Conservation (phyloP, 2,113 vertebrate genomes). For the Mormyrus iriodes region DNA sequence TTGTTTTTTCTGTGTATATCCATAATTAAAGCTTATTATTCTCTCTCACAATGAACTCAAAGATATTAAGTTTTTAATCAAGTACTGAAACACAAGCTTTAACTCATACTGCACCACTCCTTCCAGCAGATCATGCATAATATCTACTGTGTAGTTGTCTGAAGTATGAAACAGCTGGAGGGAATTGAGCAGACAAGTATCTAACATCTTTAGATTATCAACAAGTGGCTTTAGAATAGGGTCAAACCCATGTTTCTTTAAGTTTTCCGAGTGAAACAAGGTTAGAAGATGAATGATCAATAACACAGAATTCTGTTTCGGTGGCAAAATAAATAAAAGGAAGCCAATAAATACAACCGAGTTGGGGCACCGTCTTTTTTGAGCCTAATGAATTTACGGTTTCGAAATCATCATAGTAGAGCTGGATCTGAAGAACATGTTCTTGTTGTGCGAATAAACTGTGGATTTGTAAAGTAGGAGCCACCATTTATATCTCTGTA, state of each 20-base stretch:
- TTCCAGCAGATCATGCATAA: slow-evolving; percentile 29
- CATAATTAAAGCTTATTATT: slow-evolving; percentile 25
- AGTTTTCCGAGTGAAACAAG: slow-evolving; percentile 23
- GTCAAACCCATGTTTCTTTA: slow-evolving; percentile 32
- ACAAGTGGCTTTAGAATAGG: slow-evolving; percentile 26
- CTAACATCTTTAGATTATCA: slow-evolving; percentile 25
- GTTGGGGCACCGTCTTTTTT: slow-evolving; percentile 22
- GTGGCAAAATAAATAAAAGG: slow-evolving; percentile 26
- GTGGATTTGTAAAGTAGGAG: slow-evolving; percentile 22
- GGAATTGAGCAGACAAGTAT: slow-evolving; percentile 20
- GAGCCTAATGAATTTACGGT: slow-evolving; percentile 12
- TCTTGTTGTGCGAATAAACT: slow-evolving; percentile 19
- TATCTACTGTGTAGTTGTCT: slow-evolving; percentile 27
- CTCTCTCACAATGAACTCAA: slow-evolving; percentile 22
- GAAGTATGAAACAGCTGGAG: slow-evolving; percentile 24
- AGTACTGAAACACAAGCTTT: slow-evolving; percentile 28
- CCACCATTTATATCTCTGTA: slow-evolving; percentile 23
- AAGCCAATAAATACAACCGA: slow-evolving; percentile 27
- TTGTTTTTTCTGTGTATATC: slow-evolving; percentile 21
- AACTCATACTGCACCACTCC: slow-evolving; percentile 21
- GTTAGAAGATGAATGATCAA: slow-evolving; percentile 26
- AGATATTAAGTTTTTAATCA: slow-evolving; percentile 11
- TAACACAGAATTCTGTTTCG: slow-evolving; percentile 19
- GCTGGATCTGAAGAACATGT: slow-evolving; percentile 15
- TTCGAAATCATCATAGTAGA: slow-evolving; percentile 22